Percentiles rank a stretch among this genome's conserved stretches.
Conservation (phyloP, 2,797 vertebrate species). For the Delichon dasypus region DNA sequence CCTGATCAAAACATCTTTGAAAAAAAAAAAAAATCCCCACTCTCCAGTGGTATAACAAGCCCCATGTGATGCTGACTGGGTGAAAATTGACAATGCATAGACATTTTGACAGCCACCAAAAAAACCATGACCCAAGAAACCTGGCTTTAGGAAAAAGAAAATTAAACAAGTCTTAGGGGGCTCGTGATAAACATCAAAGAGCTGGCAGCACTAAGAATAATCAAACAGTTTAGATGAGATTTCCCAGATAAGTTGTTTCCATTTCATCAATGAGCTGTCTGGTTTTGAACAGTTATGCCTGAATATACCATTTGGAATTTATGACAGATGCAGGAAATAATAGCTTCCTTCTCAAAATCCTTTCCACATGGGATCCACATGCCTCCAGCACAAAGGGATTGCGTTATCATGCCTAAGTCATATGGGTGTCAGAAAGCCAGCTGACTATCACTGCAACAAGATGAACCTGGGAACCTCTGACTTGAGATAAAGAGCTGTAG, state of each 20-base stretch:
- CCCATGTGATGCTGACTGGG: background rate
- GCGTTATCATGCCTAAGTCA: background rate
- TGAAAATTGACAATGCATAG: background rate
- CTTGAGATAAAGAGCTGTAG: background rate
- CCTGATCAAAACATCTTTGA: background rate
- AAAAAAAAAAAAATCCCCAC: background rate
- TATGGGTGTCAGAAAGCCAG: background rate
- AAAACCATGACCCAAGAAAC: background rate
- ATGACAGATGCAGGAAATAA: slow-evolving; percentile 28
- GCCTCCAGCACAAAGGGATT: background rate
- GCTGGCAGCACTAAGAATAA: background rate
- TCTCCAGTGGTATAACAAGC: background rate
- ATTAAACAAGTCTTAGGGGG: background rate
- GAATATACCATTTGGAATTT: slow-evolving; percentile 20
- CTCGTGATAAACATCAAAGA: slow-evolving; percentile 12
- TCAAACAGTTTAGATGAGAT: background rate
- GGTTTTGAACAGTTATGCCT: background rate
- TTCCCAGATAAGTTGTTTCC: background rate
- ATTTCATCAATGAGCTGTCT: background rate
- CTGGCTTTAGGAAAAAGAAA: background rate
- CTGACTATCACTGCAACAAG: background rate
- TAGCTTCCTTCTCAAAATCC: slow-evolving; percentile 18
- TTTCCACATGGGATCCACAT: background rate
- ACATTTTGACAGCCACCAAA: background rate
- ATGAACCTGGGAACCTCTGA: background rate